Percentiles rank a stretch among this genome's conserved stretches.
These are phyloP conservation scores for Setophaga coronata DNA, from an alignment of 2,113 vertebrate genomes.

Conservation along the genomic window DNA sequence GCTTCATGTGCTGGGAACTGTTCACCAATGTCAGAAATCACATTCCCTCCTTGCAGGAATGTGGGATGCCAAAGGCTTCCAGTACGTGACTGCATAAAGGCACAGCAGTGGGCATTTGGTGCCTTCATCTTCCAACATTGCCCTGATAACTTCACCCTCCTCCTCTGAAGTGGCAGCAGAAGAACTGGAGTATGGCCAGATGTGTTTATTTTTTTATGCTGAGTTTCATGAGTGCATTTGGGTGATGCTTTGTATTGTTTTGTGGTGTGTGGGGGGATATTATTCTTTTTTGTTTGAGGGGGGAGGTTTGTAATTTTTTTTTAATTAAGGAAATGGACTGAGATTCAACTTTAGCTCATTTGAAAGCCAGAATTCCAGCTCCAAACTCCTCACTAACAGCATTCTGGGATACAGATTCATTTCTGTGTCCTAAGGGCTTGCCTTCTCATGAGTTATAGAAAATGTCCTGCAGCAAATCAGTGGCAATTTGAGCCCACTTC, in stretches of 20 bases:
- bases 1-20: background rate
- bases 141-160: background rate
- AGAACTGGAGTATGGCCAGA: background rate
- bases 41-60: background rate
- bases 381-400: background rate
- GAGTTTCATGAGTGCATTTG: background rate
- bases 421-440: background rate
- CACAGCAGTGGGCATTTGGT: background rate
- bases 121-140: background rate
- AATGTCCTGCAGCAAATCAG: background rate
- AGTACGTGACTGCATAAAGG: background rate
- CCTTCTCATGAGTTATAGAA: background rate
- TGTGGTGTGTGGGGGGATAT: fast-evolving
- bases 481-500: background rate
- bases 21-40: background rate
- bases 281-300: fast-evolving
- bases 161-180: background rate
- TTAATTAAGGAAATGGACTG: background rate
- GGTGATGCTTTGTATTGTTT: background rate
- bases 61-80: background rate
- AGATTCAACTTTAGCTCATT: background rate
- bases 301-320: background rate
- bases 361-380: background rate
- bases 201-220: background rate
- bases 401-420: background rate